Evolutionary conservation across 2,888 invertebrate species (phyloP), one percentile per base, ranked within the genome.

Genomic region (Lycaena phlaeas): DNA sequence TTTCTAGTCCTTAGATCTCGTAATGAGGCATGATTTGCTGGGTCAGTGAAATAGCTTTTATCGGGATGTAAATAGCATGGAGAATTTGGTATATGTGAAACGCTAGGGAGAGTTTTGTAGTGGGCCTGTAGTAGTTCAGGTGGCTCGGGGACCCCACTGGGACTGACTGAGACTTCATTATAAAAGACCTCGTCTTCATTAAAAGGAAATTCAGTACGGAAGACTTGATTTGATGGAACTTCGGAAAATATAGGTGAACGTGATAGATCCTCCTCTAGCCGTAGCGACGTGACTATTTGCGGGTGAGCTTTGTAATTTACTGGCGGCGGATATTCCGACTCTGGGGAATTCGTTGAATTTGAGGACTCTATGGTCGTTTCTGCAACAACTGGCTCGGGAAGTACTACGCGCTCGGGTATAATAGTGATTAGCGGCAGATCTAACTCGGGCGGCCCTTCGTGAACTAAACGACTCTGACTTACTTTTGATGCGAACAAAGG

Each of bases 301-400:
- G 86, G 75, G 62, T 63, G 68, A 4, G 86, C 84, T 17, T 64
- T 59, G 47, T 79, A 86, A 60, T 86, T 86, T 10, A 87, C 60
- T 12, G 78, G 68, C 26, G 87, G 87, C 36, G 85, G 85, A 31
- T 59, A 47, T 58, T 82, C 82, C 22, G 62, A 53, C 47, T 79
- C 82, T 18, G 76, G 74, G 27, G 79, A 78, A 47, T 71, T 72
- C 39, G 79, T 77, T 12, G 77, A 68, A 50, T 66, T 68, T 36
- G 75, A 66, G 48, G 77, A 81, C 70, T 78, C 81, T 63, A 82
- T 69, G 64, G 81, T 75, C 61, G 79, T 79, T 65, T 81, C 82
- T 36, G 79, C 74, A 55, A 70, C 69, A 34, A 58, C 64, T 42
- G 78, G 68, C 57, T 68, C 66, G 44, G 82, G 82, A 37, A 84